Evolutionary conservation across 2,888 invertebrate genomes (phyloP).

Genomic region (Diogma glabrata): DNA sequence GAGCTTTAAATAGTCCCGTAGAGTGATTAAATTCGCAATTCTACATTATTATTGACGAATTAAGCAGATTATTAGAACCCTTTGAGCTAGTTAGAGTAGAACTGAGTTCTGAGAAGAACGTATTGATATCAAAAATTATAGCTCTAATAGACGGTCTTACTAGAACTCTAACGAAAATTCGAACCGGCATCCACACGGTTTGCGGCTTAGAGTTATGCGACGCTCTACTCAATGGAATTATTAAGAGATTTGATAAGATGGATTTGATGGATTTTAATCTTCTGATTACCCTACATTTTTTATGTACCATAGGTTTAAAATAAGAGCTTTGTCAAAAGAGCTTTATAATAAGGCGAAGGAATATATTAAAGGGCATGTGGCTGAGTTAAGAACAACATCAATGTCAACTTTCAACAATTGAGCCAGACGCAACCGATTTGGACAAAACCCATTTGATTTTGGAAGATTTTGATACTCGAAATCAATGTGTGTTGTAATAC

Average conservation of each 20-base stretch:
- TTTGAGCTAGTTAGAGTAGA: background rate
- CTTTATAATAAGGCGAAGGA: background rate
- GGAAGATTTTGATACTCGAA: background rate
- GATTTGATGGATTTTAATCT: slow-evolving; percentile 12
- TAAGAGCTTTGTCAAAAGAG: slow-evolving; percentile 15
- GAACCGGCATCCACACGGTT: background rate
- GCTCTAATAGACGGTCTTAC: background rate
- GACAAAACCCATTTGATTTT: background rate
- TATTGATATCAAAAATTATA: background rate
- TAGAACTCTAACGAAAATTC: background rate
- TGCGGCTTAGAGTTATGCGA: background rate
- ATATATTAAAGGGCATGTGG: background rate
- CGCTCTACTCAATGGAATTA: slow-evolving; percentile 10
- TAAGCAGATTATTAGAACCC: slow-evolving; percentile 12
- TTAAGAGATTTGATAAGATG: slow-evolving; percentile 14
- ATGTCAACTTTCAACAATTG: too few relatives aligned
- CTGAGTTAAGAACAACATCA: too few relatives aligned
- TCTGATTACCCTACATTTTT: slow-evolving; percentile 17
- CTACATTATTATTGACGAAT: slow-evolving; percentile 5
- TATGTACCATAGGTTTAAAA: slow-evolving; percentile 21
- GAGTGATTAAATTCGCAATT: background rate
- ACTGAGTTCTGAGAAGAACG: background rate
- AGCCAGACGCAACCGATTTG: background rate
- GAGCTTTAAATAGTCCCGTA: background rate
- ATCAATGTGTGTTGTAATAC: background rate